Conservation (phyloP, 2,797 vertebrate genomes). For the Acipenser transmontanus region DNA sequence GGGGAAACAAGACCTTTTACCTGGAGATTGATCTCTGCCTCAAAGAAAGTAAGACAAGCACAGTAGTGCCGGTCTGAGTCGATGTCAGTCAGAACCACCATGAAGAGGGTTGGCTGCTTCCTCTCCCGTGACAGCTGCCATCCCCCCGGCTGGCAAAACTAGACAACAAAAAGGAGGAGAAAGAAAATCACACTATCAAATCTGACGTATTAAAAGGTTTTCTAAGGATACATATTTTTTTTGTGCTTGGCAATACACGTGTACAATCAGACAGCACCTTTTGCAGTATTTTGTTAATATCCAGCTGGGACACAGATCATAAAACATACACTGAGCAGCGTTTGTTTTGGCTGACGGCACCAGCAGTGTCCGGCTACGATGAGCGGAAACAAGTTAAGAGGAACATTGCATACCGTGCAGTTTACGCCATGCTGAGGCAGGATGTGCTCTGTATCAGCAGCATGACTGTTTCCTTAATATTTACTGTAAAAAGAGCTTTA, state of each 20-base stretch:
- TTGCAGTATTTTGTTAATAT: neutral
- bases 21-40: slow-evolving; percentile 93
- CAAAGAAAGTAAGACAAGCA: slow-evolving; percentile 91
- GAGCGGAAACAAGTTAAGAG: too few species aligned
- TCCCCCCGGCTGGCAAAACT: slow-evolving; percentile 97
- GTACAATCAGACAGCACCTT: neutral
- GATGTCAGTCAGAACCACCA: slow-evolving; percentile 93
- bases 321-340: neutral
- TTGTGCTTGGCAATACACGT: too few species aligned
- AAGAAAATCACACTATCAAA: neutral
- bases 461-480: slow-evolving; percentile 30
- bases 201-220: slow-evolving; percentile 12
- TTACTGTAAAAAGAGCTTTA: too few species aligned
- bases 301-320: neutral
- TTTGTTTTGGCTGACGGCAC: neutral
- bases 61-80: slow-evolving; percentile 96
- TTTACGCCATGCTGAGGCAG: slow-evolving; percentile 30
- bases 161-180: slow-evolving; percentile 29
- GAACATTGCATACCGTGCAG: too few species aligned
- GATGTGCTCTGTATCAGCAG: slow-evolving; percentile 39
- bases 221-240: too few species aligned
- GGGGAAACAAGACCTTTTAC: slow-evolving; percentile 47
- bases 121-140: slow-evolving; percentile 88
- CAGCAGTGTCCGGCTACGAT: too few species aligned
- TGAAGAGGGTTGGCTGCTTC: slow-evolving; percentile 88